Base-by-base conservation (phyloP, 2,113 vertebrate species). In the Sigmodon hispidus region DNA sequence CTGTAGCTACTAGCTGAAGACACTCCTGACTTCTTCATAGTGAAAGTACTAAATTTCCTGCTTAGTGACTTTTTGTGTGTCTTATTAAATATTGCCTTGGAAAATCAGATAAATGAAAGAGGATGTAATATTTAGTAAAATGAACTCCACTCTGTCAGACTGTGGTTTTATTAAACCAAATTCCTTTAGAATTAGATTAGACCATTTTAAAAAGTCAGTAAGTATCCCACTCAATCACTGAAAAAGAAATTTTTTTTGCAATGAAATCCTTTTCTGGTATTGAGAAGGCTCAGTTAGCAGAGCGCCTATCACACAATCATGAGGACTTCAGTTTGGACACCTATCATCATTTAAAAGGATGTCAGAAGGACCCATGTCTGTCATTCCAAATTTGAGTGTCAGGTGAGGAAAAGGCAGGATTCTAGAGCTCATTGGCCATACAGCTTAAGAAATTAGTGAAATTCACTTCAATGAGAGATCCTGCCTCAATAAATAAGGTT, bases 131-230 rank as follows among this genome's bases (percentile, higher is more conserved):
- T 72, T 89, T 59, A 90, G 65, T 16, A 31, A 73, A 77, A 17
- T 90, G 11, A 59, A 87, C 90, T 88, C 69, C 57, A 50, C 17
- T 89, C 21, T 17, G 90, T 31, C 31, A 87, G 43, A 72, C 16
- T 79, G 21, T 61, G 85, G 73, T 69, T 93, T 67, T 61, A 76
- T 92, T 90, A 84, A 81, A 90, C 55, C 87, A 40, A 93, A 70
- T 85, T 73, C 26, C 80, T 95, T 93, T 59, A 52, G 19, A 90
- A 59, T 50, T 61, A 61, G 69, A 77, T 81, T 55, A 76, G 45
- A 24, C 21, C 19, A 4, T 76, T 90, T 83, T 84, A 86, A 69
- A 95, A 79, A 76, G 59, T 95, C 72, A 81, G 9, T 80, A 93
- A 79, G 34, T 50, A 65, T 75, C 22, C 61, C 75, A 19, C 45